Percentiles rank a stretch among this genome's conserved stretches.
Conservation (phyloP, 2,888 invertebrate species). For the Nesidiocoris tenuis region DNA sequence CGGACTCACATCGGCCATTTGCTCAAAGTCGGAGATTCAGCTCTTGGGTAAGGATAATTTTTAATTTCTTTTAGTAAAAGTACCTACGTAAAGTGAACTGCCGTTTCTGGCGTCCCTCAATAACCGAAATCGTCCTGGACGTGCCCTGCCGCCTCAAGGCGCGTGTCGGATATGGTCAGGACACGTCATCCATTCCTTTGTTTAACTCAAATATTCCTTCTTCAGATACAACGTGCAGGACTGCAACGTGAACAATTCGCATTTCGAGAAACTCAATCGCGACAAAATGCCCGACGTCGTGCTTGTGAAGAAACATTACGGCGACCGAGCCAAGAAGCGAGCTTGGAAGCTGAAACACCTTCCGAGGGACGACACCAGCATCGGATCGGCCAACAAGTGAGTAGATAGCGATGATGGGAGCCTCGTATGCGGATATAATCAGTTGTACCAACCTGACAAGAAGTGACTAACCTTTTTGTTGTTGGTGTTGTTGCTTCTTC, state of each 20-base stretch:
- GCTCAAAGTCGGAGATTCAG: constrained; percentile 88
- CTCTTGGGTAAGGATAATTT: constrained; percentile 70
- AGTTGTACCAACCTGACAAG: too few relatives aligned
- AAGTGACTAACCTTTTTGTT: too few relatives aligned
- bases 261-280: constrained; percentile 78
- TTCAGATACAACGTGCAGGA: constrained; percentile 82
- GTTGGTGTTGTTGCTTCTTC: too few relatives aligned
- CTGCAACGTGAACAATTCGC: constrained; percentile 85
- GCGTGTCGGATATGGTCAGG: too few relatives aligned
- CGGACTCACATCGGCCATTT: constrained; percentile 93
- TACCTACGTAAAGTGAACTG: too few relatives aligned
- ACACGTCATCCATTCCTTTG: too few relatives aligned
- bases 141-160: too few relatives aligned
- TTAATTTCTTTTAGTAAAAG: not conserved
- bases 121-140: too few relatives aligned
- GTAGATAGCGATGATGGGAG: too few relatives aligned
- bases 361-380: constrained; percentile 63
- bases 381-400: constrained; percentile 65
- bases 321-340: constrained; percentile 72
- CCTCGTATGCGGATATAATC: too few relatives aligned
- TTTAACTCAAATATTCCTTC: constrained; percentile 45
- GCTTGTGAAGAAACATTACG: constrained; percentile 89
- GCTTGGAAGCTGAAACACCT: constrained; percentile 92
- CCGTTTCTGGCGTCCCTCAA: too few relatives aligned
- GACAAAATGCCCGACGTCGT: constrained; percentile 82